Percentiles rank a stretch among this genome's conserved stretches.
Conservation (phyloP, 2,113 vertebrate species). For the Buteo buteo region DNA sequence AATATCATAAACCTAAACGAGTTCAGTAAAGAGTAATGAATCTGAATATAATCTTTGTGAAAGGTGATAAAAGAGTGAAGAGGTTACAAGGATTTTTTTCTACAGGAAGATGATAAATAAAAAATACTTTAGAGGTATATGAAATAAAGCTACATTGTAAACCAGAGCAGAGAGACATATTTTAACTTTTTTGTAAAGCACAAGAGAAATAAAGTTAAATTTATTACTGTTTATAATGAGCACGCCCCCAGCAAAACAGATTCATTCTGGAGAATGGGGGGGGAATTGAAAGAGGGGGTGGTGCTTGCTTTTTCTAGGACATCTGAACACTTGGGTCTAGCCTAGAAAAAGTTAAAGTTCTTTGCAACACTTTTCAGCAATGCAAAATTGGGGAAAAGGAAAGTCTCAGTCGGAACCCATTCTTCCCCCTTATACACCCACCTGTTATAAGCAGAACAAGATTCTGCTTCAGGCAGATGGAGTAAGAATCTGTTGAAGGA, state of each 20-base stretch:
- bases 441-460: not conserved
- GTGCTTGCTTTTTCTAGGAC: not conserved
- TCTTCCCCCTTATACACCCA: rapidly evolving
- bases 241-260: not conserved
- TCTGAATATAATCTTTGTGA: not conserved
- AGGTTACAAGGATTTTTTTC: not conserved
- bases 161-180: not conserved
- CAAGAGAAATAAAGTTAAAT: not conserved
- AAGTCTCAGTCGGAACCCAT: rapidly evolving
- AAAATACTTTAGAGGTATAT: not conserved
- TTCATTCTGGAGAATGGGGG: not conserved
- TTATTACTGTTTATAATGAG: not conserved
- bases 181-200: not conserved
- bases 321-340: not conserved
- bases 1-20: not conserved
- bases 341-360: not conserved
- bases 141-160: not conserved
- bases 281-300: not conserved
- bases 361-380: not conserved
- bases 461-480: not conserved
- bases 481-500: not conserved
- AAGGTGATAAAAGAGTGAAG: not conserved
- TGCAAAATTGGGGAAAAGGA: not conserved
- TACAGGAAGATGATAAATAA: not conserved
- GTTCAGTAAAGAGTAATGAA: not conserved